These are phyloP conservation scores for Megalonaias nervosa DNA, from an alignment of 1,140 invertebrate genomes.

Conservation along the genomic window DNA sequence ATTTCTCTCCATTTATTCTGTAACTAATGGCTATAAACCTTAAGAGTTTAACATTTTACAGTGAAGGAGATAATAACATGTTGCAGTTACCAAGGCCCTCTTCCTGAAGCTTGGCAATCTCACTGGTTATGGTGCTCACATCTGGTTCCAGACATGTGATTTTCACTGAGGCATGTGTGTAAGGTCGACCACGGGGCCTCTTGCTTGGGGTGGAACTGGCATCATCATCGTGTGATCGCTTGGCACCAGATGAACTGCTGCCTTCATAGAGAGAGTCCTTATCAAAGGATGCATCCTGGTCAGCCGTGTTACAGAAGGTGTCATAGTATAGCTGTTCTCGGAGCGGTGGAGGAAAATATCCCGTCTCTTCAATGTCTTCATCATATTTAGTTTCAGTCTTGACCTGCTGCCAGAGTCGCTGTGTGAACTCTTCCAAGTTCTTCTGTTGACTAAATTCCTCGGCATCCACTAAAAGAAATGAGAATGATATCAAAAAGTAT, in stretches of 20 bases:
- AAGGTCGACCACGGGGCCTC: constrained; percentile 27
- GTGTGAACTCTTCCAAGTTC: constrained; percentile 24
- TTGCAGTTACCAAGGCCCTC: constrained; percentile 15
- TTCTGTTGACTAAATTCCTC: neutral
- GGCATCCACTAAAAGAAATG: too few relatives aligned
- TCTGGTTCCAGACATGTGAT: constrained; percentile 31
- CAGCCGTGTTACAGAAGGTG: constrained; percentile 2
- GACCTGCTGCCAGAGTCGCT: constrained; percentile 30
- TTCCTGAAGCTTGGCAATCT: constrained; percentile 29
- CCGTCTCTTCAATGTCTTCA: constrained; percentile 29
- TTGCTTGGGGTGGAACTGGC: constrained; percentile 10
- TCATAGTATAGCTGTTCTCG: constrained; percentile 31
- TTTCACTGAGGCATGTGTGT: constrained; percentile 31
- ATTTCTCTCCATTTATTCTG: too few relatives aligned
- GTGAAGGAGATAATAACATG: neutral
- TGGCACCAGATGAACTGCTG: constrained; percentile 1
- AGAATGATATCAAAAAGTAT: too few relatives aligned
- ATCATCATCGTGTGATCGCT: constrained; percentile 14
- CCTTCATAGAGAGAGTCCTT: neutral
- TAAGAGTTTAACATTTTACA: too few relatives aligned
- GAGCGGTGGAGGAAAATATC: constrained; percentile 17
- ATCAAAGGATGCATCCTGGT: neutral
- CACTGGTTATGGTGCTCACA: constrained; percentile 21
- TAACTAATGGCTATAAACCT: too few relatives aligned
- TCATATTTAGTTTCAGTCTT: constrained; percentile 29